Conservation (phyloP, 2,888 invertebrate genomes). For the Shargacucullia verbasci region DNA sequence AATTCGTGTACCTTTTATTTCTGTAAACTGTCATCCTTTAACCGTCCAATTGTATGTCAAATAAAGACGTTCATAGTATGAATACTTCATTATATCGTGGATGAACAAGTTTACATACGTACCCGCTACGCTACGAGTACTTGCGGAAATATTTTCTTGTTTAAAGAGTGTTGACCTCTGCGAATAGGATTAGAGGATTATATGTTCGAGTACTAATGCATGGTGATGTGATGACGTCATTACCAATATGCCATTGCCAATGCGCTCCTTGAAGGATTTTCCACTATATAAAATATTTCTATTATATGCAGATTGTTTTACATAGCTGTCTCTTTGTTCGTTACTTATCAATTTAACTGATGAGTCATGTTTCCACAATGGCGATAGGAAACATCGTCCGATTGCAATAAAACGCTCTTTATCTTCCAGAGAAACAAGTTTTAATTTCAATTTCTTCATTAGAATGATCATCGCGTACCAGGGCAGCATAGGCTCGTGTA, state of each 20-base stretch:
- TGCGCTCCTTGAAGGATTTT: constrained; percentile 29
- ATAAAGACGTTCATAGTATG: constrained; percentile 34
- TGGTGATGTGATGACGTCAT: constrained; percentile 29
- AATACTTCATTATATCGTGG: constrained; percentile 43
- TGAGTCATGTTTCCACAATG: constrained; percentile 46
- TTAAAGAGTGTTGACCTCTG: constrained; percentile 56
- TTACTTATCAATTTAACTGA: constrained; percentile 46
- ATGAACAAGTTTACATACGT: constrained; percentile 47
- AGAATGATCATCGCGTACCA: constrained; percentile 60
- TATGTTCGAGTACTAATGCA: constrained; percentile 17
- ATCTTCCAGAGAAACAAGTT: constrained; percentile 34
- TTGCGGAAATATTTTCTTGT: constrained; percentile 53
- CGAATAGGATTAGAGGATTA: constrained; percentile 47
- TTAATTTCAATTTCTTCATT: constrained; percentile 66
- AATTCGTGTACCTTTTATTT: constrained; percentile 13
- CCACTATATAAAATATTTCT: constrained; percentile 43
- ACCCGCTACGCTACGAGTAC: constrained; percentile 27
- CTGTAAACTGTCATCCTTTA: constrained; percentile 20
- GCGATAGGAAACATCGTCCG: constrained; percentile 34
- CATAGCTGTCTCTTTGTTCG: constrained; percentile 47
- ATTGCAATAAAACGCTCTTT: constrained; percentile 36
- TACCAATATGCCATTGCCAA: constrained; percentile 18
- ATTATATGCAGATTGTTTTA: constrained; percentile 46
- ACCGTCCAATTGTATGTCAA: constrained; percentile 37
- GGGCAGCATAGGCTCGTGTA: constrained; percentile 63